phyloP scores from a whole-genome alignment of 2,797 vertebrate genomes.

The Rhabdophis nuchalis region DNA sequence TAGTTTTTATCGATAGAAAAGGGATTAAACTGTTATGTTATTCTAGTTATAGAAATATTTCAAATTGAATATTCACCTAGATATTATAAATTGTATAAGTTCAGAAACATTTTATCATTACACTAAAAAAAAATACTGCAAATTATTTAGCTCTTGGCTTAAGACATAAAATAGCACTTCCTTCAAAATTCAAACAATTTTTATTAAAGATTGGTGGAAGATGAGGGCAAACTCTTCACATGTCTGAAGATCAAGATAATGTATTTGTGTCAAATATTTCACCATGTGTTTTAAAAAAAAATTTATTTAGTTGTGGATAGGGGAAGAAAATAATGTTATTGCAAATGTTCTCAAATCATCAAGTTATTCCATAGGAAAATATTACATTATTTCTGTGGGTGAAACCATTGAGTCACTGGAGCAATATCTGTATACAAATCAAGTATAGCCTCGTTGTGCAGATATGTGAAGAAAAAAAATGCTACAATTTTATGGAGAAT shows the following conservation, averaged over 20 bases:
- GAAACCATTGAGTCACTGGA: slow-evolving; percentile 31
- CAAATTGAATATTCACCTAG: slow-evolving; percentile 29
- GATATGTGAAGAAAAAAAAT: neutral
- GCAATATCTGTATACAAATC: neutral
- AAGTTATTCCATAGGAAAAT: slow-evolving; percentile 25
- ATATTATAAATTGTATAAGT: slow-evolving; percentile 36
- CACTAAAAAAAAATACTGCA: slow-evolving; percentile 6
- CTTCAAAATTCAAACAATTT: slow-evolving; percentile 44
- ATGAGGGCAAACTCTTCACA: neutral
- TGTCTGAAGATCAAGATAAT: neutral
- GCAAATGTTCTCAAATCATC: slow-evolving; percentile 3
- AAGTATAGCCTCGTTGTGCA: neutral
- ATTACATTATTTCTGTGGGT: neutral
- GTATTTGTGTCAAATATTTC: slow-evolving; percentile 30
- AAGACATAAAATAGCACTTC: slow-evolving; percentile 11
- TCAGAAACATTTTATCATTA: slow-evolving; percentile 33
- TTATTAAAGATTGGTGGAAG: neutral
- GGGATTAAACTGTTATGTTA: slow-evolving; percentile 28
- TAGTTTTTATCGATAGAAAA: neutral
- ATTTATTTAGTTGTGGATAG: slow-evolving; percentile 11
- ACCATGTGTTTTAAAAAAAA: neutral
- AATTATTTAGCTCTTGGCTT: slow-evolving; percentile 37
- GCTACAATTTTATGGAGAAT: neutral
- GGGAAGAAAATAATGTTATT: slow-evolving; percentile 15
- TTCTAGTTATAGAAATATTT: slow-evolving; percentile 43